phyloP scores from a whole-genome alignment of 2,888 invertebrate species.

The Ophion costatus region DNA sequence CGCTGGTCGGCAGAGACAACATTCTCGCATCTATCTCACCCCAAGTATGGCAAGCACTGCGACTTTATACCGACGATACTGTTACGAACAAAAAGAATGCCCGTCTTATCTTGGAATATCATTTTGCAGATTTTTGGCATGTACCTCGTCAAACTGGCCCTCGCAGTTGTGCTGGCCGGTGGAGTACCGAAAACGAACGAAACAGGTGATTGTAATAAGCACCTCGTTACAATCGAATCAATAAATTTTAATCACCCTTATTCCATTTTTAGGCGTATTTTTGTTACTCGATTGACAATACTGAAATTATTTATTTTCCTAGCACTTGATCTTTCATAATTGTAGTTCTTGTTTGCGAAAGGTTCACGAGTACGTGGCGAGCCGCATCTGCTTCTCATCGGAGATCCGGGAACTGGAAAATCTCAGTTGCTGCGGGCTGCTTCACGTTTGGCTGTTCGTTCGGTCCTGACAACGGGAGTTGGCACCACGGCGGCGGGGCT shows the following conservation, averaged over 20 bases:
- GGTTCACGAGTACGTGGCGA: conserved; percentile 89
- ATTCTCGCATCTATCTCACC: conserved; percentile 93
- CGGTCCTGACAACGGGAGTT: conserved; percentile 93
- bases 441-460: conserved; percentile 88
- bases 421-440: conserved; percentile 92
- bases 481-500: conserved; percentile 95
- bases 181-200: conserved; percentile 84
- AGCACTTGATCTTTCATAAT: neutral
- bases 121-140: conserved; percentile 91
- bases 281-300: neutral
- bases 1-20: conserved; percentile 90
- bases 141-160: conserved; percentile 93
- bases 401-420: conserved; percentile 96
- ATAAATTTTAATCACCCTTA: neutral
- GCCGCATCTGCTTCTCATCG: conserved; percentile 93
- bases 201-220: conserved; percentile 81
- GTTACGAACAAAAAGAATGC: neutral
- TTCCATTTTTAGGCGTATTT: neutral
- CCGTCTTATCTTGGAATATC: neutral
- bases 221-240: neutral
- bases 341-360: conserved; percentile 50
- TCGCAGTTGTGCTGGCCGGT: conserved; percentile 88
- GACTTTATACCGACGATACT: neutral
- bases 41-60: conserved; percentile 85
- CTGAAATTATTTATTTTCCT: neutral